Percentiles rank a stretch among this genome's conserved stretches.
Evolutionary conservation across 2,797 vertebrate genomes (phyloP).

Genomic region (Orientallactaga sibirica): DNA sequence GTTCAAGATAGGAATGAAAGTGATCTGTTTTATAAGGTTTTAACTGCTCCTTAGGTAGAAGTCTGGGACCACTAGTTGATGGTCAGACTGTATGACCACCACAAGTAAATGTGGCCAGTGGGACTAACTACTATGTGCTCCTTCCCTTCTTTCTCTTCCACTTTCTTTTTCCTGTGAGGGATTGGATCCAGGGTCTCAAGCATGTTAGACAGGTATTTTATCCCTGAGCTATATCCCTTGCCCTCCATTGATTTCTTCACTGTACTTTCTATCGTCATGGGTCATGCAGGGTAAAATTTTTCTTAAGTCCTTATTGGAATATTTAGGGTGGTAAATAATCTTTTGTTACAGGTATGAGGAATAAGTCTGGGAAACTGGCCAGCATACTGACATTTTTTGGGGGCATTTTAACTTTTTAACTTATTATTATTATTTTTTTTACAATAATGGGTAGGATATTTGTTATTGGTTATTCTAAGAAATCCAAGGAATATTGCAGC

Average conservation of each 20-base stretch:
- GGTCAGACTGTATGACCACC: neutral
- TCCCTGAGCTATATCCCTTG: neutral
- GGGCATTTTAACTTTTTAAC: neutral
- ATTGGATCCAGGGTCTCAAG: neutral
- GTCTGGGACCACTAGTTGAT: neutral
- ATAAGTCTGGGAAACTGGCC: conserved; percentile 55
- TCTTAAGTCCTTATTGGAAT: neutral
- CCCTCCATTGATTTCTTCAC: neutral
- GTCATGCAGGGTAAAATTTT: neutral
- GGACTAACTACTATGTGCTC: neutral
- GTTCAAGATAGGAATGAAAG: conserved; percentile 23
- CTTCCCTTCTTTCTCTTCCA: neutral
- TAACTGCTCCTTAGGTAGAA: neutral
- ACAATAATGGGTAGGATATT: conserved; percentile 32
- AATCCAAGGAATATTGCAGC: conserved; percentile 53
- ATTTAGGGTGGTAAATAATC: neutral
- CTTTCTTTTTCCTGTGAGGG: too few relatives aligned
- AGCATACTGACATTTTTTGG: conserved; percentile 44
- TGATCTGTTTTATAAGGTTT: neutral
- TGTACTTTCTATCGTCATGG: neutral
- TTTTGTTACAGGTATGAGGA: conserved; percentile 6
- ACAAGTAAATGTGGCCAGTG: neutral
- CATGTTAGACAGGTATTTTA: neutral
- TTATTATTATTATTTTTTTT: neutral
- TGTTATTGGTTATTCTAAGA: conserved; percentile 53